Conservation (phyloP, 2,113 vertebrate species). For the Ciconia boyciana region DNA sequence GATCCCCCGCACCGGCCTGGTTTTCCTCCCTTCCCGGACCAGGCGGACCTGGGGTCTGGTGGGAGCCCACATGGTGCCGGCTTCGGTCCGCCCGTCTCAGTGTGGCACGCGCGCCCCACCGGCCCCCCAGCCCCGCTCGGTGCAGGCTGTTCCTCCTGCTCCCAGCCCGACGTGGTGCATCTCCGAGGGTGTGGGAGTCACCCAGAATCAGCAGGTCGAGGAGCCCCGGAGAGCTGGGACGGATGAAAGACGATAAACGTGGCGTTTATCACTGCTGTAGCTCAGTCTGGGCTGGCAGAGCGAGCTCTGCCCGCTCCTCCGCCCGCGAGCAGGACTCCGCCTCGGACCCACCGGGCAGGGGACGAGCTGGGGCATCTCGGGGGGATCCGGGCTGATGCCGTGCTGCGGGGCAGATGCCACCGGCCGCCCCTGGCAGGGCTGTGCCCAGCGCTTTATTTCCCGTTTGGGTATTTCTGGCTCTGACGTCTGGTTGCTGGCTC, state of each 20-base stretch:
- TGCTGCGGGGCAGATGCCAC: neutral
- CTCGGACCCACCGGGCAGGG: neutral
- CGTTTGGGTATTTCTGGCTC: neutral
- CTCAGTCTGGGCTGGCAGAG: too few relatives aligned
- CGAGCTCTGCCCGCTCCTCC: too few relatives aligned
- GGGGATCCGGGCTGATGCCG: neutral
- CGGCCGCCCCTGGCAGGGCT: neutral
- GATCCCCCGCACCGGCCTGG: rapidly evolving
- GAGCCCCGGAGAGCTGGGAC: too few relatives aligned
- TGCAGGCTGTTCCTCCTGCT: too few relatives aligned
- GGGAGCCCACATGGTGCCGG: rapidly evolving
- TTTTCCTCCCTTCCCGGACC: neutral
- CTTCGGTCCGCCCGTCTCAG: neutral
- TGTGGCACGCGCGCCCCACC: rapidly evolving
- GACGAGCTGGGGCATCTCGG: neutral
- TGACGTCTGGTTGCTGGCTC: rapidly evolving
- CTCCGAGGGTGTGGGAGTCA: too few relatives aligned
- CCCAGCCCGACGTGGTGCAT: too few relatives aligned
- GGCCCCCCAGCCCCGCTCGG: neutral
- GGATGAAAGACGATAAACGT: too few relatives aligned
- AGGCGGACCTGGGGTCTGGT: neutral
- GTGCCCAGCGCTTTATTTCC: neutral
- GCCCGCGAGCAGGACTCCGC: too few relatives aligned
- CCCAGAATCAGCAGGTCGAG: too few relatives aligned
- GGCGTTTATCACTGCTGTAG: too few relatives aligned